phyloP scores from a whole-genome alignment of 2,888 invertebrate genomes.

The Ephialtes manifestator region DNA sequence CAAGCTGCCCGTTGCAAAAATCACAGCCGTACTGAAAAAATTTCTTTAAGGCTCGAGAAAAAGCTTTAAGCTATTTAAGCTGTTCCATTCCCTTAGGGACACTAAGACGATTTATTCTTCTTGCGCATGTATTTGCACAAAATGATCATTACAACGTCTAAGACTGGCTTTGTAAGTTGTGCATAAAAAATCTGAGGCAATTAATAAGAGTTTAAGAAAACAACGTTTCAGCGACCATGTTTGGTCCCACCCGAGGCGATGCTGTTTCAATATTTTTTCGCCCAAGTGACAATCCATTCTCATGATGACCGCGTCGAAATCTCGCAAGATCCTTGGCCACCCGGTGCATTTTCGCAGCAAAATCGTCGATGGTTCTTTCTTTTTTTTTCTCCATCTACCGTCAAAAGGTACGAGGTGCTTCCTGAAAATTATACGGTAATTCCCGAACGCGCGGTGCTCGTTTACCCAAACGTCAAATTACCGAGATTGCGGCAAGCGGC shows the following conservation, averaged over 20 bases:
- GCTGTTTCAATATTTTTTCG: neutral
- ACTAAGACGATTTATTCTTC: too few species aligned
- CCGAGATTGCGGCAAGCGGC: constrained; percentile 49
- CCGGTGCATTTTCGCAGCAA: constrained; percentile 3
- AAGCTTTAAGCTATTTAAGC: too few species aligned
- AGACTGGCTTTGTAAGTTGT: too few species aligned
- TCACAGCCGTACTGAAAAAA: too few species aligned
- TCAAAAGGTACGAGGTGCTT: constrained; percentile 54
- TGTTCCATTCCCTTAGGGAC: too few species aligned
- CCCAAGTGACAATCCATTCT: neutral
- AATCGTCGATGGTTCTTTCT: neutral
- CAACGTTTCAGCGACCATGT: neutral
- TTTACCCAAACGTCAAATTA: constrained; percentile 66
- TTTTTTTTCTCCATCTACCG: neutral
- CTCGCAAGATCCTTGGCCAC: neutral
- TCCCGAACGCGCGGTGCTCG: constrained; percentile 45
- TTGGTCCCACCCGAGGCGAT: neutral
- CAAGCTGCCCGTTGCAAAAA: too few species aligned
- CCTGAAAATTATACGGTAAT: constrained; percentile 65
- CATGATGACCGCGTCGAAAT: neutral
- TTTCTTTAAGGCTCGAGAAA: too few species aligned
- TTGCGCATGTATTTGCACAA: too few species aligned
- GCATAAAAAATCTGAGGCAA: neutral
- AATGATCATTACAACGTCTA: too few species aligned
- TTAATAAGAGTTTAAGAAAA: neutral